Evolutionary conservation across 2,797 vertebrate genomes (phyloP).

Genomic region (Potorous gilbertii): DNA sequence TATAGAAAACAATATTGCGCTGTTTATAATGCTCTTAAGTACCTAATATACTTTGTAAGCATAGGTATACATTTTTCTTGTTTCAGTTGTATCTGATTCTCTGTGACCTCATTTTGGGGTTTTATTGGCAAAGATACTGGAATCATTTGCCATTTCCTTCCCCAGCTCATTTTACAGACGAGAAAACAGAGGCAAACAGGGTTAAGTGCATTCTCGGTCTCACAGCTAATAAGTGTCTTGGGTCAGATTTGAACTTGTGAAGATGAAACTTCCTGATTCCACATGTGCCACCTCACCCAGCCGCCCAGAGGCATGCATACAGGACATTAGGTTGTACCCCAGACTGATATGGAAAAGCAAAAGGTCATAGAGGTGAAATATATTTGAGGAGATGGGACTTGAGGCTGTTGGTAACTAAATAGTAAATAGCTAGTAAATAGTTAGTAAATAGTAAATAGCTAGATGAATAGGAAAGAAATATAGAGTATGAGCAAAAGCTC

Average conservation of each 20-base stretch:
- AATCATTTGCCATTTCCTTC: neutral
- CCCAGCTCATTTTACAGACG: neutral
- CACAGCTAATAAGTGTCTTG: neutral
- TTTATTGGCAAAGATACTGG: neutral
- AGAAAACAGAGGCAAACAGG: neutral
- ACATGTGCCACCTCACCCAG: neutral
- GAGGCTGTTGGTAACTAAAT: neutral
- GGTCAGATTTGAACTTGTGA: neutral
- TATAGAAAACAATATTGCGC: neutral
- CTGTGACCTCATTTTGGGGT: neutral
- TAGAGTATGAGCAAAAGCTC: neutral
- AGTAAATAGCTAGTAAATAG: too few species aligned
- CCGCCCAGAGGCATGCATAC: neutral
- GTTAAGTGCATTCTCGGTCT: neutral
- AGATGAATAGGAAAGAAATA: neutral
- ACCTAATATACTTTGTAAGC: neutral
- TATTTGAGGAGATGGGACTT: neutral
- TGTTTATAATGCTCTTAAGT: neutral
- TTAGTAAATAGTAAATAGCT: too few species aligned
- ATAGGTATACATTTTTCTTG: neutral
- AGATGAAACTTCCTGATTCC: neutral
- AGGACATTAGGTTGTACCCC: neutral
- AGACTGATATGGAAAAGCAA: neutral
- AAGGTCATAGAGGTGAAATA: neutral
- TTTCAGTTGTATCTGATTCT: neutral